A percentile compares a stretch with the other conserved stretches of the same genome.
These are phyloP conservation scores for Hippocampus barbouri DNA, from an alignment of 2,113 vertebrate genomes.

Conservation along the genomic window DNA sequence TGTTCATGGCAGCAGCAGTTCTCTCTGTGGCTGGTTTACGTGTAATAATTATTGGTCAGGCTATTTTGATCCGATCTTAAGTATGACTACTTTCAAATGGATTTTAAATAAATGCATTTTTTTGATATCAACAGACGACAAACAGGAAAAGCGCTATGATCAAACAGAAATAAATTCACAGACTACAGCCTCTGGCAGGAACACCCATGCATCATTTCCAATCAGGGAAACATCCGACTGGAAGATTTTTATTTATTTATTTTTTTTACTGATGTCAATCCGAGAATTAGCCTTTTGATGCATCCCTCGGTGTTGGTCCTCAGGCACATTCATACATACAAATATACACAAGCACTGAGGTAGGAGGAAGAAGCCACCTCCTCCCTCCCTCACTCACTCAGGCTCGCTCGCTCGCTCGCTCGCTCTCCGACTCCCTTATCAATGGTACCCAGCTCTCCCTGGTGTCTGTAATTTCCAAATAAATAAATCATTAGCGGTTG, in stretches of 20 bases:
- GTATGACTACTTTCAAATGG: not conserved
- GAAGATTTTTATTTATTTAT: conserved; percentile 1
- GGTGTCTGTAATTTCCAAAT: conserved; percentile 62
- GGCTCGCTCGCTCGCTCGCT: not conserved
- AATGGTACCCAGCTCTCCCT: conserved; percentile 56
- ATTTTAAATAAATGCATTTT: conserved; percentile 19
- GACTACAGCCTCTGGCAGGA: conserved; percentile 26
- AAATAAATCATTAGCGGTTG: conserved; percentile 67
- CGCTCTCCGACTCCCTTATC: conserved; percentile 50
- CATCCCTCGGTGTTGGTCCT: conserved; percentile 16
- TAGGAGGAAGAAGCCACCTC: conserved; percentile 30
- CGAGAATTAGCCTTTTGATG: conserved; percentile 41
- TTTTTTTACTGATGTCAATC: conserved; percentile 27
- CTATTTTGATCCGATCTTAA: not conserved
- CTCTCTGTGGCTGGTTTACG: not conserved
- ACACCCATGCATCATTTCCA: conserved; percentile 14
- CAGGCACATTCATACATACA: conserved; percentile 5
- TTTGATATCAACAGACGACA: conserved; percentile 10
- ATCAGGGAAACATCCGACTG: conserved; percentile 23
- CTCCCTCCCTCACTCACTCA: not conserved
- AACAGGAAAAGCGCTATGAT: conserved; percentile 25
- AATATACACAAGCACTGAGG: conserved; percentile 10
- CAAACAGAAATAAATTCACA: conserved; percentile 53
- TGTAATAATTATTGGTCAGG: not conserved
- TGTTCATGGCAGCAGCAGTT: not conserved